These are phyloP conservation scores for Podabrus alpinus DNA, from an alignment of 2,888 invertebrate species.

Conservation along the genomic window DNA sequence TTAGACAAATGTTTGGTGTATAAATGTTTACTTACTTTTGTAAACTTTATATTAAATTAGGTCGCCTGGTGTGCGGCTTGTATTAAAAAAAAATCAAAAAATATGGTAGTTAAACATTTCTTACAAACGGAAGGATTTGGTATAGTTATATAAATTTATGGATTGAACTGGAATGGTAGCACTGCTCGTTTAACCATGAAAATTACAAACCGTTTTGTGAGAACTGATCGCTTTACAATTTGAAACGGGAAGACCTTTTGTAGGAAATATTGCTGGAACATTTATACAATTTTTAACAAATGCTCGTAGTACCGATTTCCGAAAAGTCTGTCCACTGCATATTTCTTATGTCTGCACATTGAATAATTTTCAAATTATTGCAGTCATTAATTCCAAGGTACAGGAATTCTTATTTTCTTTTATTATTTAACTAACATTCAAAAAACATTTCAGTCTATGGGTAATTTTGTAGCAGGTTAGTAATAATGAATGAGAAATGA, in stretches of 20 bases:
- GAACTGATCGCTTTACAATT: neutral
- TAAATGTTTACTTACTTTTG: neutral
- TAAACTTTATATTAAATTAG: neutral
- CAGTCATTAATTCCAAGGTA: too few species aligned
- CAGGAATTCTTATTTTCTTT: too few species aligned
- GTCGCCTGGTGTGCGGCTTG: too few species aligned
- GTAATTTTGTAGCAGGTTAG: too few species aligned
- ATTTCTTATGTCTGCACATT: neutral
- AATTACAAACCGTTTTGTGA: neutral
- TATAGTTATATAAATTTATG: neutral
- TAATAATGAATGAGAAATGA: too few species aligned
- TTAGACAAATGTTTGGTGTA: neutral
- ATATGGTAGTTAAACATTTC: neutral
- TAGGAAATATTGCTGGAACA: neutral
- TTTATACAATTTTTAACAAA: neutral
- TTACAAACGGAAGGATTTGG: neutral
- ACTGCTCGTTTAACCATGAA: neutral
- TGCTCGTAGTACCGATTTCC: neutral
- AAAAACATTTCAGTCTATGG: too few species aligned
- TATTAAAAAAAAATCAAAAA: neutral
- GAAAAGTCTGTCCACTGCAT: neutral
- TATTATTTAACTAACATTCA: too few species aligned
- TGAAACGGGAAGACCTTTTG: neutral
- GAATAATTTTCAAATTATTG: neutral
- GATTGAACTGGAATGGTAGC: neutral